Evolutionary conservation across 2,113 vertebrate genomes (phyloP), one percentile per base, ranked within the genome.

Genomic region (Ramphastos sulfuratus): DNA sequence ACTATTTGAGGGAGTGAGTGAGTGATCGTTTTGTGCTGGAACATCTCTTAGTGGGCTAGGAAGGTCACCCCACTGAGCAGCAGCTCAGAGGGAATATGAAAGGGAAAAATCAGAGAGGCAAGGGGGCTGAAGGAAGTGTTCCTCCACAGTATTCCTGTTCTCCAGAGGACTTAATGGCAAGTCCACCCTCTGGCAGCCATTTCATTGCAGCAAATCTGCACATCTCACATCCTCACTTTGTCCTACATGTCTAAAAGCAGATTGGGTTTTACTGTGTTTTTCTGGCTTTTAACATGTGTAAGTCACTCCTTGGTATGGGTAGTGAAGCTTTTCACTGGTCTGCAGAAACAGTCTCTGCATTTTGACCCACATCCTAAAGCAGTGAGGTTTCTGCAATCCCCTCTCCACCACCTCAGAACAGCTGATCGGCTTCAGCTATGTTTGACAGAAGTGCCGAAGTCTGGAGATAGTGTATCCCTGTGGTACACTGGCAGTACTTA

Each of bases 271-370:
- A 59, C 33, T 59, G 46, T 25, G 20, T 61, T 67, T 66, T 61
- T 80, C 17, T 31, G n/a, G 17, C 54, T 87, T 73, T 84, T 55
- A 44, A 21, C 4, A 8, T 2, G 10, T 52, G 52, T 44, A 35
- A 78, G 33, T 24, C 14, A 35, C 28, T 15, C 24, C 30, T 28
- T 60, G 23, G 20, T 74, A 17, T 0, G 2, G 70, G 31, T 44
- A 52, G 37, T 8, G 48, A 67, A 50, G 9, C 19, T 71, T 69
- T 42, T 18, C 27, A 18, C 16, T 11, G 1, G 2, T 54, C 44
- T 85, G 5, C 0, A 0, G 37, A n/a, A 44, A 16, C 0, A 0
- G 19, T 30, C 7, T 83, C 56, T 3, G 2, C 3, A 1, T 50
- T 81, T 77, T n/a, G 74, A 48, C 52, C 67, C 42, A 21, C 24